Evolutionary conservation across 2,888 invertebrate genomes (phyloP).

Genomic region (Ctena decussata): DNA sequence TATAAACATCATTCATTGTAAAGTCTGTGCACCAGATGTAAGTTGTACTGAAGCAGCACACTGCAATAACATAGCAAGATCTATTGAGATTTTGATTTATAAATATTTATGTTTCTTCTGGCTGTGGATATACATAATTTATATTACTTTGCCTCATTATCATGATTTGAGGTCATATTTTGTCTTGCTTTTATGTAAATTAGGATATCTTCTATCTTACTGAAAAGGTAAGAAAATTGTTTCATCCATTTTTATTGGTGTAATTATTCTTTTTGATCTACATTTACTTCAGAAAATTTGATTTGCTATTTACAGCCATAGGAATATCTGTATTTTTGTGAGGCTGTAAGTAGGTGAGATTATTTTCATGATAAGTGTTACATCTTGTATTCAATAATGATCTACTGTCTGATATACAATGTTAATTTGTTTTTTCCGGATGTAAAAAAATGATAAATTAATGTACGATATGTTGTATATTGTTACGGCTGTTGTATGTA

Average conservation of each 20-base stretch:
- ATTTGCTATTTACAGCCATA: background rate
- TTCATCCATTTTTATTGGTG: background rate
- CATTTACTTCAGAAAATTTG: background rate
- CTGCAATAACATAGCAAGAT: too few species aligned
- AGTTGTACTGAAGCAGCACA: too few species aligned
- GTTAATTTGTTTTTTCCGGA: background rate
- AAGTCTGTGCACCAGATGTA: too few species aligned
- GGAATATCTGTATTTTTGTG: background rate
- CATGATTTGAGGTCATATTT: background rate
- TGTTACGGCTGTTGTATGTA: background rate
- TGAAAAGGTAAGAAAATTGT: background rate
- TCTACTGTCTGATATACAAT: background rate
- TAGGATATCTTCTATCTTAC: background rate
- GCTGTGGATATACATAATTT: background rate
- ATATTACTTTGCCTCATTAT: background rate
- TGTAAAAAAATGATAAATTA: conserved; percentile 2
- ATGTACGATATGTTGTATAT: background rate
- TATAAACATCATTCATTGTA: too few species aligned
- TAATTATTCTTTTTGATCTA: background rate
- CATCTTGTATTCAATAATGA: background rate
- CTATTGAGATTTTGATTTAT: background rate
- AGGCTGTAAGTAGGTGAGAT: background rate
- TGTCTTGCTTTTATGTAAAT: background rate
- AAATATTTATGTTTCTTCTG: conserved; percentile 1
- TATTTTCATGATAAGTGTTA: background rate